Base-by-base conservation (phyloP, 2,113 vertebrate species). In the Pandion haliaetus region DNA sequence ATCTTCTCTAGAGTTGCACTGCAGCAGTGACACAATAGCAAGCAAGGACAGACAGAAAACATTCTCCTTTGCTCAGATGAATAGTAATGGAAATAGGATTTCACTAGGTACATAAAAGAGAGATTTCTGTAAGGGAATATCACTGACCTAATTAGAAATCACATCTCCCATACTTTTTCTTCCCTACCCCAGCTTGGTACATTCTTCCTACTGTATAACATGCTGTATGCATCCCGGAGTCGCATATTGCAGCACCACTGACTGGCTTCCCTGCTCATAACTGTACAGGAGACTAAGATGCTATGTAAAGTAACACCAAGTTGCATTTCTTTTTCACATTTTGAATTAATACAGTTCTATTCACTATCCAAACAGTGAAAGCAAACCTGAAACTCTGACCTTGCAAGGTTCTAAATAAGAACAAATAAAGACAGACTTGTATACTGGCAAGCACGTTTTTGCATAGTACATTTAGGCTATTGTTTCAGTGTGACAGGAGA, bases 391-490 rank as follows among this genome's bases (percentile, higher is more conserved):
- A 73, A 85, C 34, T 57, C 90, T 85, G 58, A 94, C 86, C 74
- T 85, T 85, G 81, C 66, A 87, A 80, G 40, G 70, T 62, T 72
- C 83, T 70, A 77, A 93, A 62, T 54, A 85, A 89, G 80, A 84
- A 78, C 86, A 95, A 92, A 83, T 86, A 76, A 71, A 96, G 81
- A 69, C n/a, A 92, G 52, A 45, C 50, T 31, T 77, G 45, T 52
- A 49, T 70, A 50, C n/a, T 59, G 70, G 34, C 61, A 87, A 34
- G 31, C 58, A 67, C 38, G n/a, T 47, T 95, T 87, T 91, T 94
- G 49, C 58, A 65, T 54, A 61, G 66, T 94, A 45, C 96, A 92
- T 96, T 95, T 91, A 91, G 73, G 81, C 32, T 85, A 42, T 78
- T 96, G 50, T 85, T 78, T 0, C 7, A 88, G n/a, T 57, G 40